Evolutionary conservation across 2,113 vertebrate genomes (phyloP).

Genomic region (Ploceus nigricollis): DNA sequence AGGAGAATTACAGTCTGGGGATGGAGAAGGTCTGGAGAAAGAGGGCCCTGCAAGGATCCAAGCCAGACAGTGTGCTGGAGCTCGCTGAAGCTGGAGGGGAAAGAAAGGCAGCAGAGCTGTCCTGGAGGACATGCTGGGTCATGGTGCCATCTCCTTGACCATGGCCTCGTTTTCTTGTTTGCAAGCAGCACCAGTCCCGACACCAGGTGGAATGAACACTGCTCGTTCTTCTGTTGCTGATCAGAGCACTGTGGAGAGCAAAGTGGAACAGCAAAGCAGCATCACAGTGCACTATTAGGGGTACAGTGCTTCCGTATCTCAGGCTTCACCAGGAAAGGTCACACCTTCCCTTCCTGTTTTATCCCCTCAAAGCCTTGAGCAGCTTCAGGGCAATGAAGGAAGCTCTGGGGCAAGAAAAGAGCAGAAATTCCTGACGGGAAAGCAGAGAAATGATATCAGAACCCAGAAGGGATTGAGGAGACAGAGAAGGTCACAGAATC

Average conservation of each 20-base stretch:
- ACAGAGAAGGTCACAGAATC: not conserved
- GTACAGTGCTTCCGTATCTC: not conserved
- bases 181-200: not conserved
- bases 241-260: not conserved
- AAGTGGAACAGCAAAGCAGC: not conserved
- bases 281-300: not conserved
- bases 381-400: not conserved
- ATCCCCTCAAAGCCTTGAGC: not conserved
- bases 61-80: rapidly evolving
- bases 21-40: not conserved
- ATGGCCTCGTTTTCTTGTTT: not conserved
- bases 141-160: not conserved
- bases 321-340: not conserved
- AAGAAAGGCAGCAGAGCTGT: not conserved
- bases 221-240: not conserved
- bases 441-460: not conserved
- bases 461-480: not conserved
- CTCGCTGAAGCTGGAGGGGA: not conserved
- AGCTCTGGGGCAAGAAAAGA: not conserved
- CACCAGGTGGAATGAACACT: not conserved
- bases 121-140: not conserved
- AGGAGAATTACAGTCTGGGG: not conserved
- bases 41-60: not conserved
- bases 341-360: not conserved
- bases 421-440: not conserved